These are phyloP conservation scores for Caradrina kadenii DNA, from an alignment of 2,888 invertebrate species.

Conservation along the genomic window DNA sequence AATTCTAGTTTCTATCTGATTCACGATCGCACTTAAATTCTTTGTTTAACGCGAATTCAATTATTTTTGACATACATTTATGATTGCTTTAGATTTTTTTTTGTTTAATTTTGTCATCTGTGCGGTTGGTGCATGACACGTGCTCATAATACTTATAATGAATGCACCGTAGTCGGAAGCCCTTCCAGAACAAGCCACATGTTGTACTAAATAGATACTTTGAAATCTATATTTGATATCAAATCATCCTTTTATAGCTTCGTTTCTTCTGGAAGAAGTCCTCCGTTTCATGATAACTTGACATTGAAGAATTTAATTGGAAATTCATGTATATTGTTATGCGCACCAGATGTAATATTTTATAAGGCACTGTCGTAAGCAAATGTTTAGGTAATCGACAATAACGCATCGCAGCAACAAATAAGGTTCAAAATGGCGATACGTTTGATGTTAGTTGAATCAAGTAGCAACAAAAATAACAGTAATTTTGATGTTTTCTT, in stretches of 20 bases:
- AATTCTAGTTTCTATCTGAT: conserved; percentile 5
- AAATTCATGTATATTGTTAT: conserved; percentile 25
- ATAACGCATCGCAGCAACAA: too few relatives aligned
- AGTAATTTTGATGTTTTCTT: too few relatives aligned
- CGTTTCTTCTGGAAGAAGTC: background rate
- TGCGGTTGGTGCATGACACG: conserved; percentile 39
- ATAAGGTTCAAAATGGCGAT: too few relatives aligned
- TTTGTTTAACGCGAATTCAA: background rate
- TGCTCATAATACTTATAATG: conserved; percentile 42
- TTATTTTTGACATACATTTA: background rate
- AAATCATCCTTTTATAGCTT: background rate
- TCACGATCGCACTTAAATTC: conserved; percentile 1
- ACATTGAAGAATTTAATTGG: background rate
- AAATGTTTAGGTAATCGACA: too few relatives aligned
- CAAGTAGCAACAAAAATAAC: too few relatives aligned
- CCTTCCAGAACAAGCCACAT: conserved; percentile 43
- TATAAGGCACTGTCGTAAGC: too few relatives aligned
- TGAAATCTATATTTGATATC: background rate
- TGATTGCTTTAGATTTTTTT: conserved; percentile 9
- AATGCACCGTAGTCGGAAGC: conserved; percentile 49
- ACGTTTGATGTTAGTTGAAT: too few relatives aligned
- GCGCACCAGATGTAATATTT: conserved; percentile 57
- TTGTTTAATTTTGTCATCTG: conserved; percentile 32
- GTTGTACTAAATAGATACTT: conserved; percentile 20
- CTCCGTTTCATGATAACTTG: conserved; percentile 9